Evolutionary conservation across 2,888 invertebrate genomes (phyloP), one percentile per base, ranked within the genome.

Genomic region (Eudasyphora cyanicolor): DNA sequence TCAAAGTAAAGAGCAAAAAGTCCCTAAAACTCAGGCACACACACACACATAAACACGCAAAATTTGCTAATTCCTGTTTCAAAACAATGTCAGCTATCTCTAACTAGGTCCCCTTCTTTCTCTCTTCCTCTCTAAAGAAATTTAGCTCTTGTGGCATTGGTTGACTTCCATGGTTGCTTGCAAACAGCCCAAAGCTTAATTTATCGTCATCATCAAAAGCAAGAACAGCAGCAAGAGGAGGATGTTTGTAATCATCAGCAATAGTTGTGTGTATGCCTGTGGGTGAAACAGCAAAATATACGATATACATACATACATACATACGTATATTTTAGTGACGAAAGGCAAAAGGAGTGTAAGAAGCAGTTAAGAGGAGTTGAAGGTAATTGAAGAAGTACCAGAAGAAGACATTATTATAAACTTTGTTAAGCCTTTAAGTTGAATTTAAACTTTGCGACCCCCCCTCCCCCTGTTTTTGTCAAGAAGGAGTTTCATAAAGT

Each of bases 341-440:
- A 14, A 10, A 27, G 54, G 24, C 12, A 57, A 5, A n/a, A n/a
- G 14, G 45, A n/a, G 45, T 14, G 14, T n/a, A n/a, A n/a, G 32
- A 32, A 32, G 32, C 4, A 32, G 32, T 4, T 45, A n/a, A 45
- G 38, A n/a, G n/a, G n/a, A n/a, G n/a, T n/a, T n/a, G n/a, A 38
- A 7, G 45, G 45, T n/a, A 57, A 24, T 57, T 57, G 57, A 57
- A 57, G 27, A 57, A 57, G 12, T 4, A 54, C 54, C 19, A 57
- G 6, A 57, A 70, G 24, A 62, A 70, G 24, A 62, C 74, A 51
- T 74, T 69, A 70, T 70, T 70, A 64, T 35, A 70, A 82, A 78
- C 42, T 82, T 82, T 79, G 29, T 79, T 76, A 82, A 82, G 79
- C 79, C 79, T 82, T 82, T 79, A 82, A 79, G 76, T 79, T 79